phyloP scores from a whole-genome alignment of 2,797 vertebrate species.

The Schizothorax lantsangensis region DNA sequence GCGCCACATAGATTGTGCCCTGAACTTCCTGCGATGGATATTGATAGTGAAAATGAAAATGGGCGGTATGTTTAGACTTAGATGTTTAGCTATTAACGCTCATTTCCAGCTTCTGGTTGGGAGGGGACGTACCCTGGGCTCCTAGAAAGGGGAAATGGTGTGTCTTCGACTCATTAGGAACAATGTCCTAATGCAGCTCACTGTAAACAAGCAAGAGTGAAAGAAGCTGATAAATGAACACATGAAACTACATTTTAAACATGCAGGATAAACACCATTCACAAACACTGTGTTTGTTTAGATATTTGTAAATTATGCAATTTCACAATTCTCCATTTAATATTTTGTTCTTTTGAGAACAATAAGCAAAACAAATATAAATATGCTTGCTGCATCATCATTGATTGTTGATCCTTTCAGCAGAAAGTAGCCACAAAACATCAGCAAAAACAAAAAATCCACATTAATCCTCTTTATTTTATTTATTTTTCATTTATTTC shows the following conservation, averaged over 20 bases:
- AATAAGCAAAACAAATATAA: not conserved
- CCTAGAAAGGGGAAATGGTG: slow-evolving; percentile 57
- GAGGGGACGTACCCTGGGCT: slow-evolving; percentile 12
- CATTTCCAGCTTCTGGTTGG: slow-evolving; percentile 27
- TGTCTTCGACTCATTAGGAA: slow-evolving; percentile 45
- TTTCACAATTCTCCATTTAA: not conserved
- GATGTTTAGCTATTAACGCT: slow-evolving; percentile 52
- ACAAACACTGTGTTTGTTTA: slow-evolving; percentile 1
- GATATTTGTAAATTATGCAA: not conserved
- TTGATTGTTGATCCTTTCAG: not conserved
- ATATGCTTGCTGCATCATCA: not conserved
- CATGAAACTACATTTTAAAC: slow-evolving; percentile 2
- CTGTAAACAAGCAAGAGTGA: slow-evolving; percentile 62
- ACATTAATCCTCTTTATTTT: not conserved
- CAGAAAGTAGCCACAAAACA: not conserved
- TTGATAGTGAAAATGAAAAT: slow-evolving; percentile 59
- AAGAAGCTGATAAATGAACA: slow-evolving; percentile 35
- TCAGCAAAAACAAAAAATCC: not conserved
- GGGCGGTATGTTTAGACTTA: slow-evolving; percentile 49
- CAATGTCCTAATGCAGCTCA: slow-evolving; percentile 46
- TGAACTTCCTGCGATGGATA: slow-evolving; percentile 54
- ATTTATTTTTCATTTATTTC: not conserved
- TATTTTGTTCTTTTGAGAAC: slow-evolving; percentile 2
- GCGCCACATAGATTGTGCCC: slow-evolving; percentile 57
- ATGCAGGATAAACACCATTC: slow-evolving; percentile 38